These are phyloP conservation scores for Drosophila serrata DNA, from an alignment of 1,140 invertebrate species.

Conservation along the genomic window DNA sequence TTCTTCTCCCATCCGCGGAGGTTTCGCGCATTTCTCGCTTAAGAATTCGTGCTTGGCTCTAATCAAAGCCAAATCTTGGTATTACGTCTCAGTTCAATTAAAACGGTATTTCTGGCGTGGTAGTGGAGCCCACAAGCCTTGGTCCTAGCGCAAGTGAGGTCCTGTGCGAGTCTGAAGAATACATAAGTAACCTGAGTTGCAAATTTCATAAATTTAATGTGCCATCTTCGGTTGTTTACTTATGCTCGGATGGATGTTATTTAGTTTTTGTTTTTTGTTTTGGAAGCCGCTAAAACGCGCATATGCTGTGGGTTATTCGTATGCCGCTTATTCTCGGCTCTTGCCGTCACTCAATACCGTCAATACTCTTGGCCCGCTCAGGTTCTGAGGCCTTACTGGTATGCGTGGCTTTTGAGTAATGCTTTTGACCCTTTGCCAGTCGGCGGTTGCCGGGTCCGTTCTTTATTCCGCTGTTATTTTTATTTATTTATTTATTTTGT, in stretches of 20 bases:
- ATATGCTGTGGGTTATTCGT: slow-evolving; percentile 32
- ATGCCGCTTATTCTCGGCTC: slow-evolving; percentile 39
- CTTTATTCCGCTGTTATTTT: slow-evolving; percentile 57
- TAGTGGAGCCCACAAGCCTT: neutral
- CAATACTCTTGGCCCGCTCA: slow-evolving; percentile 31
- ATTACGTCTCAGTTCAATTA: slow-evolving; percentile 34
- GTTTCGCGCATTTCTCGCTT: slow-evolving; percentile 67
- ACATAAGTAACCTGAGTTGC: neutral
- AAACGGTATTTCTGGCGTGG: slow-evolving; percentile 26
- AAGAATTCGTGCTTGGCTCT: slow-evolving; percentile 66
- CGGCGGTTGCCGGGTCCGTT: slow-evolving; percentile 33
- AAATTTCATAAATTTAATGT: neutral
- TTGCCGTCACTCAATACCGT: slow-evolving; percentile 56
- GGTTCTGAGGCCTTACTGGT: slow-evolving; percentile 16
- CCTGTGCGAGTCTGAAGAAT: neutral
- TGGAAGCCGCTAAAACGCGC: slow-evolving; percentile 25
- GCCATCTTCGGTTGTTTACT: slow-evolving; percentile 20
- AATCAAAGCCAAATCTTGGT: slow-evolving; percentile 59
- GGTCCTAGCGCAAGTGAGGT: neutral
- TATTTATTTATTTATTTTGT: slow-evolving; percentile 60
- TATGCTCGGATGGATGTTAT: slow-evolving; percentile 17
- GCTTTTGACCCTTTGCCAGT: slow-evolving; percentile 53
- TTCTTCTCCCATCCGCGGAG: slow-evolving; percentile 50
- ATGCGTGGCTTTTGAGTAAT: slow-evolving; percentile 49
- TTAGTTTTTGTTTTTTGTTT: slow-evolving; percentile 20